A percentile compares a stretch with the other conserved stretches of the same genome.
Conservation (phyloP, 2,797 vertebrate genomes). For the Centroberyx gerrardi region DNA sequence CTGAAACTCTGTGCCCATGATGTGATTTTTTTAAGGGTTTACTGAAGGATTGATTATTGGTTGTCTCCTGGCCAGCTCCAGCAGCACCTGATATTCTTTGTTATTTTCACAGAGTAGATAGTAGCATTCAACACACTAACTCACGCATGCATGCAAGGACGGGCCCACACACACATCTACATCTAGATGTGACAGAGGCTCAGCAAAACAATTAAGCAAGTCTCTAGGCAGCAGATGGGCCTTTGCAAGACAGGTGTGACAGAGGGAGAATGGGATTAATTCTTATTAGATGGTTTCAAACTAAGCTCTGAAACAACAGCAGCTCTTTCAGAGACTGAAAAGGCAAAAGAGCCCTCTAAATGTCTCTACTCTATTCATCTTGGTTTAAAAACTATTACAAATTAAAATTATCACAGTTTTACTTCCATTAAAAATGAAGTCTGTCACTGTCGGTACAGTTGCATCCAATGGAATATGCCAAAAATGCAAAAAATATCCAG, state of each 20-base stretch:
- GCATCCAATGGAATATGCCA: slow-evolving; percentile 9
- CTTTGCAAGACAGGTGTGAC: slow-evolving; percentile 70
- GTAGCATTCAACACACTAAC: slow-evolving; percentile 8
- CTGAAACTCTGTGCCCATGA: neutral
- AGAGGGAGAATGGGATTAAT: slow-evolving; percentile 64
- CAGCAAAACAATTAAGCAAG: slow-evolving; percentile 72
- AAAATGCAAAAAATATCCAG: neutral
- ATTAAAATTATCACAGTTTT: slow-evolving; percentile 22
- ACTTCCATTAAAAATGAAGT: slow-evolving; percentile 32
- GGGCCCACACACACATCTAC: slow-evolving; percentile 47
- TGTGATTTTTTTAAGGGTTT: slow-evolving; percentile 29
- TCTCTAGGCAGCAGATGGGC: slow-evolving; percentile 71
- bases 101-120: slow-evolving; percentile 17
- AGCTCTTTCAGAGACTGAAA: neutral
- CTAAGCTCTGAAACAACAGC: slow-evolving; percentile 54
- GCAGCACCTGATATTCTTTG: slow-evolving; percentile 13
- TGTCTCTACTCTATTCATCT: neutral
- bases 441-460: slow-evolving; percentile 25
- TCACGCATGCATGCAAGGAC: slow-evolving; percentile 43
- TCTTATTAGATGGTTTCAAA: slow-evolving; percentile 69
- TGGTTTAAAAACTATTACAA: neutral
- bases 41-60: slow-evolving; percentile 42
- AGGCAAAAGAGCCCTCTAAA: slow-evolving; percentile 20
- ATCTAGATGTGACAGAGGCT: slow-evolving; percentile 58
- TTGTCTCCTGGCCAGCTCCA: slow-evolving; percentile 28